These are phyloP conservation scores for Drosophila quinaria DNA, from an alignment of 2,888 invertebrate genomes.

Conservation along the genomic window DNA sequence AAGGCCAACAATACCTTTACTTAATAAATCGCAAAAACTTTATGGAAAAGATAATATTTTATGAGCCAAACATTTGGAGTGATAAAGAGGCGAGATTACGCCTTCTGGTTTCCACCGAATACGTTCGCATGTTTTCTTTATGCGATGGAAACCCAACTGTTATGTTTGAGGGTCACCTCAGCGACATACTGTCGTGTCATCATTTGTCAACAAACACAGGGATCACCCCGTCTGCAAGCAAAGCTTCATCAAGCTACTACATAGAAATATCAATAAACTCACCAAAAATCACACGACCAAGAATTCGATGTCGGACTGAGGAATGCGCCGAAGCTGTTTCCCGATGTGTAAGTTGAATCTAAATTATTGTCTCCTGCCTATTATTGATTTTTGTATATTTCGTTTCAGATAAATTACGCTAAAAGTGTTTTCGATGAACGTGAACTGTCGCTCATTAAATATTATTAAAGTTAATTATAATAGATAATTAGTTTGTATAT, in stretches of 20 bases:
- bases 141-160: slow-evolving; percentile 83
- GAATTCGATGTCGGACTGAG: slow-evolving; percentile 90
- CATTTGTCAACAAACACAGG: slow-evolving; percentile 79
- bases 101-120: slow-evolving; percentile 85
- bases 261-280: slow-evolving; percentile 86
- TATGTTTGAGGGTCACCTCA: slow-evolving; percentile 84
- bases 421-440: slow-evolving; percentile 94
- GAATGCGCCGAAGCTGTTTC: slow-evolving; percentile 87
- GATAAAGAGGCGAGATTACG: slow-evolving; percentile 87
- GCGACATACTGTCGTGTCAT: slow-evolving; percentile 85
- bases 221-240: slow-evolving; percentile 60
- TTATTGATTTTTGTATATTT: background rate
- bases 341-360: slow-evolving; percentile 83
- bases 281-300: slow-evolving; percentile 88
- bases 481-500: slow-evolving; percentile 25
- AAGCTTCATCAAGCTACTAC: slow-evolving; percentile 76
- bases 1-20: slow-evolving; percentile 93
- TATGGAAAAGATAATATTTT: slow-evolving; percentile 92
- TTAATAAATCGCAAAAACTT: slow-evolving; percentile 90
- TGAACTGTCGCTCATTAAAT: slow-evolving; percentile 82
- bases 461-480: slow-evolving; percentile 43
- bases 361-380: background rate
- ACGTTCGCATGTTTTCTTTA: slow-evolving; percentile 84
- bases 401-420: slow-evolving; percentile 93
- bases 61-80: slow-evolving; percentile 93